Evolutionary conservation across 2,888 invertebrate genomes (phyloP).

Genomic region (Rutpela maculata): DNA sequence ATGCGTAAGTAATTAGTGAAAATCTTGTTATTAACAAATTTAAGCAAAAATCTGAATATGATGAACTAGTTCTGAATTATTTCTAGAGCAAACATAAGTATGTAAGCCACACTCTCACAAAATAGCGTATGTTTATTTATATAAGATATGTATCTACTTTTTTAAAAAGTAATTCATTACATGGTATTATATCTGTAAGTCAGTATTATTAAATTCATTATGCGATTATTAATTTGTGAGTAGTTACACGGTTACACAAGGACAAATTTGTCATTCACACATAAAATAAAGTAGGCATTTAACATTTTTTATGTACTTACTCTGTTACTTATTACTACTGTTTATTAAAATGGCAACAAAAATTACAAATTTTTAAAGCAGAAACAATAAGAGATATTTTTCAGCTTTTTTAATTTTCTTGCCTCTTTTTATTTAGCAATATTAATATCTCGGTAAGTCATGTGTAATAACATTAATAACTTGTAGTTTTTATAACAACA

Average conservation of each 20-base stretch:
- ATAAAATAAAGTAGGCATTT: too few relatives aligned
- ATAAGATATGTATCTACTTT: not conserved
- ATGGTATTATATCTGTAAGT: not conserved
- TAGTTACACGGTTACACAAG: not conserved
- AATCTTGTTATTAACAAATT: not conserved
- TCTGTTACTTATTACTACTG: too few relatives aligned
- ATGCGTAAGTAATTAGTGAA: not conserved
- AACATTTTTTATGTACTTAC: too few relatives aligned
- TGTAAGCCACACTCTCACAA: not conserved
- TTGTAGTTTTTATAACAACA: not conserved
- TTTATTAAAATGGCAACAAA: too few relatives aligned
- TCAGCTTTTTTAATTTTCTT: not conserved
- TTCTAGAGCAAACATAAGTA: not conserved
- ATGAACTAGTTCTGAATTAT: conserved; percentile 12
- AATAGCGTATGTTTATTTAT: conserved; percentile 6
- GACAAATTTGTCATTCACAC: not conserved
- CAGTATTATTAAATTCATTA: not conserved
- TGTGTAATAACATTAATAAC: not conserved
- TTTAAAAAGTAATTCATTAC: not conserved
- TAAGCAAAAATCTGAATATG: conserved; percentile 4
- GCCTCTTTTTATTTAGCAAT: not conserved
- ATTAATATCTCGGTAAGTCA: not conserved
- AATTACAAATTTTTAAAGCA: not conserved
- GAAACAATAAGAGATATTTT: not conserved
- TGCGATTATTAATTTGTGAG: not conserved